Evolutionary conservation across 2,888 invertebrate genomes (phyloP), one percentile per base, ranked within the genome.

Genomic region (Sphaerophoria taeniata): DNA sequence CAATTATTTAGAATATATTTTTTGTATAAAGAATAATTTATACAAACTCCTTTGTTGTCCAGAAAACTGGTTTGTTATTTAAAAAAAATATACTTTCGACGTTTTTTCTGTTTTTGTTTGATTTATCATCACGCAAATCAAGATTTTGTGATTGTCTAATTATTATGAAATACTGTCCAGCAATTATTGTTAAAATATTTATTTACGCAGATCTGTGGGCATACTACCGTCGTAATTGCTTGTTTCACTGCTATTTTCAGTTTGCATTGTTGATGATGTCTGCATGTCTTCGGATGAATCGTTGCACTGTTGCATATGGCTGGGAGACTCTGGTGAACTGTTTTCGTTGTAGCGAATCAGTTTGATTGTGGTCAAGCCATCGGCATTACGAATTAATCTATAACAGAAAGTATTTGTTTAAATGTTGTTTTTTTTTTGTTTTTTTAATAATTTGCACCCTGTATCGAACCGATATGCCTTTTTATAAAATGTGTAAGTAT

Each of bases 361-460:
- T 89, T 92, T 92, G 67, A 92, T 92, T 87, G 92, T 92, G 34
- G 92, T 92, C 70, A 92, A 79, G 7, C 92, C 92, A 88, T 92
- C 92, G 63, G 92, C 92, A 88, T 92, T 92, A 73, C 92, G 90
- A 80, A 92, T 92, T 75, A 92, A 89, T 87, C 92, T 92, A 67
- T 6, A 67, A 53, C 0, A 49, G 87, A 84, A 24, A 47, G 12
- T 63, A 45, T 16, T 43, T 14, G 0, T 2, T 12, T n/a, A n/a
- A 14, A 34, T 2, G 14, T 31, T 43, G n/a, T n/a, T n/a, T n/a
- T n/a, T n/a, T n/a, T n/a, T n/a, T n/a, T n/a, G n/a, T n/a, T n/a
- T n/a, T n/a, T n/a, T n/a, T n/a, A n/a, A n/a, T n/a, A n/a, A n/a
- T n/a, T n/a, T n/a, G n/a, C n/a, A n/a, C n/a, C n/a, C n/a, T n/a